phyloP scores from a whole-genome alignment of 2,888 invertebrate species.

The Eretmocerus hayati region DNA sequence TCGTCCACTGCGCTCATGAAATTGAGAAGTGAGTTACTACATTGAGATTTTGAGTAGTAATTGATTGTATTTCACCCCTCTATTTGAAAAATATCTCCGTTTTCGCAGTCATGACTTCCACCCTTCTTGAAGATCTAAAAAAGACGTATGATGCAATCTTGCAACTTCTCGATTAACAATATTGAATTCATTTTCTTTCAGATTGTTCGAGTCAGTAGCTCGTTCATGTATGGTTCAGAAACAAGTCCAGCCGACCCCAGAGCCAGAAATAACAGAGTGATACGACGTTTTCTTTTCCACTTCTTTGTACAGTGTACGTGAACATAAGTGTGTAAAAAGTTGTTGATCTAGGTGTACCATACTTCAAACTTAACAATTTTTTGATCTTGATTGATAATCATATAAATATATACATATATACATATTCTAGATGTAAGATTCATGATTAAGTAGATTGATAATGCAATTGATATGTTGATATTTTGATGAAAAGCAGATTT shows the following conservation, averaged over 20 bases:
- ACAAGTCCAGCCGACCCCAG: constrained; percentile 59
- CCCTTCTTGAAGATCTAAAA: background rate
- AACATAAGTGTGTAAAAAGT: constrained; percentile 43
- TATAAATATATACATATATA: constrained; percentile 35
- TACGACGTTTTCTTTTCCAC: constrained; percentile 39
- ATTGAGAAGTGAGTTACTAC: constrained; percentile 89
- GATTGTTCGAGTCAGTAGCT: constrained; percentile 93
- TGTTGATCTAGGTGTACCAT: constrained; percentile 44
- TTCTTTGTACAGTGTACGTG: constrained; percentile 42
- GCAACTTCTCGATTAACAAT: background rate
- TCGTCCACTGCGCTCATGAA: constrained; percentile 98
- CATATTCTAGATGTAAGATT: constrained; percentile 17
- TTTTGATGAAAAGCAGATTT: constrained; percentile 38
- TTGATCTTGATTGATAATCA: constrained; percentile 29
- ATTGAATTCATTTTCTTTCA: constrained; percentile 44
- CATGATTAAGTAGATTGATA: constrained; percentile 27
- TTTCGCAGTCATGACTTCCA: too few species aligned
- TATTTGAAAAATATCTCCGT: too few species aligned
- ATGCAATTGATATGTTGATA: constrained; percentile 43
- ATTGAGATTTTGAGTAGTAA: background rate
- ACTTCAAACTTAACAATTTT: constrained; percentile 33
- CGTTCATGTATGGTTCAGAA: constrained; percentile 90
- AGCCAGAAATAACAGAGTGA: constrained; percentile 64
- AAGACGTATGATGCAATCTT: background rate
- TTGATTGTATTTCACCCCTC: too few species aligned